Percentiles rank a stretch among this genome's conserved stretches.
Conservation (phyloP, 2,113 vertebrate genomes). For the Antechinus stuartii region DNA sequence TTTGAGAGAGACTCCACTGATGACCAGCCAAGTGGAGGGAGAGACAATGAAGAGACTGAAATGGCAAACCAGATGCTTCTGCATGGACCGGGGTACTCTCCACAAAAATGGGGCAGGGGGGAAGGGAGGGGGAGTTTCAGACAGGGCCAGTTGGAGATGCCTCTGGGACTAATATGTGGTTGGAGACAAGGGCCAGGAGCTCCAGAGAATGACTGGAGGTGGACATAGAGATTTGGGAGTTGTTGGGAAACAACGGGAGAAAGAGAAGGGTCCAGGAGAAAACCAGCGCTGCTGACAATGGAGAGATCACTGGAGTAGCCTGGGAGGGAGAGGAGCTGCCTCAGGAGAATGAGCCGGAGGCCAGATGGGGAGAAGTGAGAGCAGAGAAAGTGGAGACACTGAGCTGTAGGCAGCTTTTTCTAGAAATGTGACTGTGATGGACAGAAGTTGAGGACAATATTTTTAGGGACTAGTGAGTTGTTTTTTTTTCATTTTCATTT, state of each 20-base stretch:
- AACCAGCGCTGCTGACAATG: background rate
- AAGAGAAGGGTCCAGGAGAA: background rate
- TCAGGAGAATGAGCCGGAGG: background rate
- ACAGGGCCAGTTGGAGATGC: background rate
- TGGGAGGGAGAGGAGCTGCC: background rate
- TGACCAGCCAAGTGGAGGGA: background rate
- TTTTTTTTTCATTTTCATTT: background rate
- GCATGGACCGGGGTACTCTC: background rate
- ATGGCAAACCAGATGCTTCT: too few relatives aligned
- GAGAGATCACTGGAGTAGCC: background rate
- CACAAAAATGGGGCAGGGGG: background rate
- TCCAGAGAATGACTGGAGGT: background rate
- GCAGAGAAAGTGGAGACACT: background rate
- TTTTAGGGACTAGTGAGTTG: background rate
- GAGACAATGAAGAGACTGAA: background rate
- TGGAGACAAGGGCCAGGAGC: background rate
- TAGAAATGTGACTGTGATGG: background rate
- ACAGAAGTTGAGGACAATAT: background rate
- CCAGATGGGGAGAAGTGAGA: background rate
- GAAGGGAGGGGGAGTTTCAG: background rate
- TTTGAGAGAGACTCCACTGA: background rate
- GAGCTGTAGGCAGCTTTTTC: background rate
- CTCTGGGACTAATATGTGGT: background rate
- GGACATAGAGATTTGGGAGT: background rate
- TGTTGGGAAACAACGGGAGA: background rate